Evolutionary conservation across 2,113 vertebrate species (phyloP).

Genomic region (Catharus fuscescens): DNA sequence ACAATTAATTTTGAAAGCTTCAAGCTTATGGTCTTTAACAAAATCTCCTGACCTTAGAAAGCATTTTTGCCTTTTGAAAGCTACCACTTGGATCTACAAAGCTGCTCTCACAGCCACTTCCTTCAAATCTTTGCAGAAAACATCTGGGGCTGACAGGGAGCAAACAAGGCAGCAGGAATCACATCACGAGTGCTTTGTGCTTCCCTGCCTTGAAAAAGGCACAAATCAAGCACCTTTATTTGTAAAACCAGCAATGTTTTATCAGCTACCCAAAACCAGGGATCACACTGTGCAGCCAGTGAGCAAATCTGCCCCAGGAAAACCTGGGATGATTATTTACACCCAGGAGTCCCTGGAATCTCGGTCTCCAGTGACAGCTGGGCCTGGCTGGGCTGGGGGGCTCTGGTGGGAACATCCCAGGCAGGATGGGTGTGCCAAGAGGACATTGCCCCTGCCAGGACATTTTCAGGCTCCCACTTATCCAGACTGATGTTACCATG

Average conservation of each 20-base stretch:
- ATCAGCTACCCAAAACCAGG: background rate
- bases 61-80: background rate
- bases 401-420: background rate
- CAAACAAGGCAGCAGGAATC: background rate
- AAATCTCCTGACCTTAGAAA: background rate
- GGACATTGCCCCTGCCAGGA: background rate
- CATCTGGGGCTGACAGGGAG: background rate
- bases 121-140: background rate
- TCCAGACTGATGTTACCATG: background rate
- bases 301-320: background rate
- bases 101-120: background rate
- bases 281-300: background rate
- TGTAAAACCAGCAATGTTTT: background rate
- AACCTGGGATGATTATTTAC: background rate
- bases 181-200: fast-evolving
- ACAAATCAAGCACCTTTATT: background rate
- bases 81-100: background rate
- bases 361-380: background rate
- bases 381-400: background rate
- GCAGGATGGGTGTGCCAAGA: background rate
- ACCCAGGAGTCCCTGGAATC: background rate
- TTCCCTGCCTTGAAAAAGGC: background rate
- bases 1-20: background rate
- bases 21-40: background rate
- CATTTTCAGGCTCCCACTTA: background rate